A percentile compares a stretch with the other conserved stretches of the same genome.
Evolutionary conservation across 2,797 vertebrate genomes (phyloP).

Genomic region (Myripristis jacobus): DNA sequence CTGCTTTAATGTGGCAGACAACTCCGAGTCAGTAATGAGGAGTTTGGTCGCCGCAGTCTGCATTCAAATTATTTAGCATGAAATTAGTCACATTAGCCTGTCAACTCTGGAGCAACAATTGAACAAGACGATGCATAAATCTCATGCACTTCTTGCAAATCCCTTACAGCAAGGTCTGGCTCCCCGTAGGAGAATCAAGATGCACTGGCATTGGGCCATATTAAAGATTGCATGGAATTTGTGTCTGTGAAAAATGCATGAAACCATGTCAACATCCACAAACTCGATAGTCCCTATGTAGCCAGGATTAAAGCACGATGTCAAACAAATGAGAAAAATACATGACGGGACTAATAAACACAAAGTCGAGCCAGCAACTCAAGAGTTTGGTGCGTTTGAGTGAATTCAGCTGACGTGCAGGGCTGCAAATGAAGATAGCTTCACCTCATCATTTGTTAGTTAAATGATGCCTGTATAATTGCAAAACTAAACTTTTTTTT

Average conservation of each 20-base stretch:
- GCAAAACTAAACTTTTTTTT: too few species aligned
- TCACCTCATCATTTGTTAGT: neutral
- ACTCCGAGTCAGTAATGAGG: neutral
- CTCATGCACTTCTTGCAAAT: neutral
- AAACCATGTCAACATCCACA: neutral
- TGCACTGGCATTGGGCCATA: neutral
- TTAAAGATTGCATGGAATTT: neutral
- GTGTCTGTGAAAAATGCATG: neutral
- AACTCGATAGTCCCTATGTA: neutral
- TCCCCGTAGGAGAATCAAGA: too few species aligned
- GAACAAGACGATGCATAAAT: neutral
- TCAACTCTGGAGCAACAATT: neutral
- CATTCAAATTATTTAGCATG: neutral
- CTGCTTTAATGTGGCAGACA: neutral
- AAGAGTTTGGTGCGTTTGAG: neutral
- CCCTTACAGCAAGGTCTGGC: neutral
- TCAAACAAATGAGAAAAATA: neutral
- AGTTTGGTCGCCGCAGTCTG: neutral
- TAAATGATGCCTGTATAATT: too few species aligned
- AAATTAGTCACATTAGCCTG: too few species aligned
- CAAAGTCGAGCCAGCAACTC: neutral
- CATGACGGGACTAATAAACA: too few species aligned
- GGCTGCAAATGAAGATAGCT: neutral
- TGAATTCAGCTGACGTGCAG: too few species aligned
- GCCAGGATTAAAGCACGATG: neutral